Evolutionary conservation across 2,113 vertebrate species (phyloP).

Genomic region (Chaetops frenatus): DNA sequence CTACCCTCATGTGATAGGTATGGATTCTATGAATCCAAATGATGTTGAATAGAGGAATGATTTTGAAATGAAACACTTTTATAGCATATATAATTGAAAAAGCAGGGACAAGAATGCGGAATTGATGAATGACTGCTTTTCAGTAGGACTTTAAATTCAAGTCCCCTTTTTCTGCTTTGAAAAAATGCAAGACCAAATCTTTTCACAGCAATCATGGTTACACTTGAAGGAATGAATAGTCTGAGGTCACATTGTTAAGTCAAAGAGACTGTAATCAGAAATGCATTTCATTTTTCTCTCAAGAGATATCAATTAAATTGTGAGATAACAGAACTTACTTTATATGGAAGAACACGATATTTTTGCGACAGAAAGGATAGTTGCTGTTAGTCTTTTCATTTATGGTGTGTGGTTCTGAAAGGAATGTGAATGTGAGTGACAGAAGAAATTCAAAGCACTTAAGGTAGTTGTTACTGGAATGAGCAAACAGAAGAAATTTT

Average conservation of each 20-base stretch:
- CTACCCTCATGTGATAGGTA: neutral
- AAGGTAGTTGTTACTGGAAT: neutral
- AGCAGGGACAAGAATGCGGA: neutral
- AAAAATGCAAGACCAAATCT: neutral
- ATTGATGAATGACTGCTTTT: neutral
- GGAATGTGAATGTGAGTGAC: neutral
- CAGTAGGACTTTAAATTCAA: neutral
- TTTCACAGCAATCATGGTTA: neutral
- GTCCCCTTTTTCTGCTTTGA: neutral
- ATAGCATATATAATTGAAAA: neutral
- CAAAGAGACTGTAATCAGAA: neutral
- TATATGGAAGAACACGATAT: neutral
- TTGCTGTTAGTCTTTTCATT: neutral
- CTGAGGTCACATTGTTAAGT: neutral
- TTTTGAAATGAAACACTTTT: neutral
- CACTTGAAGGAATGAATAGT: neutral
- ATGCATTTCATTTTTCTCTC: neutral
- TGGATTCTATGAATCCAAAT: neutral
- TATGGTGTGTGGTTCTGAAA: neutral
- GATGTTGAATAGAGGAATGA: neutral
- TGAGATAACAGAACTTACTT: neutral
- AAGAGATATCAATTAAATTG: neutral
- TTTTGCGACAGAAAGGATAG: neutral
- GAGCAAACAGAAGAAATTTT: neutral
- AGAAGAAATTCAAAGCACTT: neutral